Base-by-base conservation (phyloP, 1,140 invertebrate genomes). In the Drosophila willistoni region DNA sequence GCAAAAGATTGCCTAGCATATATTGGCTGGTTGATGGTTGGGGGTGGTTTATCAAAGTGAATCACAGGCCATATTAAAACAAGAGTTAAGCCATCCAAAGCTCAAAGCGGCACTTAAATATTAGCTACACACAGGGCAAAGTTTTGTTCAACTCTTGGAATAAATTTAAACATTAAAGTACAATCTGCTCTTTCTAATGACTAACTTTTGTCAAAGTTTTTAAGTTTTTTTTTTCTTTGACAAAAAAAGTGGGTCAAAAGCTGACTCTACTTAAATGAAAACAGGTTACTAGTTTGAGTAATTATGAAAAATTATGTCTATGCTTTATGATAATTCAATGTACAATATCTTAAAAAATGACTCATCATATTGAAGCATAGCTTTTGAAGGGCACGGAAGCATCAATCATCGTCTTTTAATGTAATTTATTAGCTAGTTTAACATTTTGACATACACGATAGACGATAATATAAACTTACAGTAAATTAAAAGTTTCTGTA, bases 1-100 rank as follows among this genome's bases (percentile, higher is more conserved):
- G n/a, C 63, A 62, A 39, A 79, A 64, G 60, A 62, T 62, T 42
- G 60, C 10, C 60, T 39, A 12, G 33, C 13, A 56, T 17, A 14
- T 57, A 54, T 7, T 29, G 29, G 29, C 29, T 29, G 25, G 4
- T 25, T 25, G 29, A 29, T 29, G 29, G 29, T 29, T 29, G 44
- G 34, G 19, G 44, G 36, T 34, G 39, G 36, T 51, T 51, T 13
- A 17, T 68, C 14, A 39, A 59, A 65, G 33, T 57, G 41, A 57
- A 68, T 68, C 60, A 63, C 33, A 34, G 33, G 34, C 9, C 14
- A 19, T 34, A 59, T 59, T 17, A 36, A 39, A 59, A 19, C 33
- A 17, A 39, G 34, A 59, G 14, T 36, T 34, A 59, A 56, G 17
- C 33, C 33, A 13, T 33, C 19, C 1, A 19, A 12, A 22, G 44